Evolutionary conservation across 2,888 invertebrate genomes (phyloP), one percentile per base, ranked within the genome.

Genomic region (Amphipyra berbera): DNA sequence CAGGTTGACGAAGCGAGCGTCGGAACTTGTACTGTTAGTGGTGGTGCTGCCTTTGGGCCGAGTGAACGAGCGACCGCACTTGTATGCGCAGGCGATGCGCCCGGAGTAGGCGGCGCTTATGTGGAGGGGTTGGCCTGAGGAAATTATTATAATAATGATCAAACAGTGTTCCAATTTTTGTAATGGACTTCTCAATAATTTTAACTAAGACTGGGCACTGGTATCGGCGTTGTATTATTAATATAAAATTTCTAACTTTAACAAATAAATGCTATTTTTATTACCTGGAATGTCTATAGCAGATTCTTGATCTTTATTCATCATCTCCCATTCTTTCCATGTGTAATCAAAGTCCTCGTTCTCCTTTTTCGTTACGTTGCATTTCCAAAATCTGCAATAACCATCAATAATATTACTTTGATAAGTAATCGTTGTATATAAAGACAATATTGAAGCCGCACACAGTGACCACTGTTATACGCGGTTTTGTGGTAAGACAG

Each of bases 91-190:
- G 0, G 99, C 99, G 57, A 99, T 97, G 47, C 99, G 96, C 0
- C 99, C 99, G 61, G 98, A 99, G 92, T 99, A 99, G 0, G 99
- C 99, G 38, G 99, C 99, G 88, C 98, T 98, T 65, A 99, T 98
- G 89, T 98, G 98, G 33, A 99, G 92, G 0, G 98, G 98, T 88
- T 97, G 98, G 2, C 98, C 97, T 95, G 91, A 78, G 79, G 27
- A 61, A 48, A 21, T 21, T 21, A 21, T 21, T 21, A 2, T 21
- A 21, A 2, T 21, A 21, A 21, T 21, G 1, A n/a, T n/a, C n/a
- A n/a, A n/a, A n/a, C n/a, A n/a, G n/a, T n/a, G n/a, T n/a, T n/a
- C n/a, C n/a, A n/a, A n/a, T n/a, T n/a, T n/a, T n/a, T n/a, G n/a
- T n/a, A n/a, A n/a, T n/a, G n/a, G n/a, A n/a, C n/a, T n/a, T n/a